These are phyloP conservation scores for Meteorus cinctellus DNA, from an alignment of 2,888 invertebrate species.

Conservation along the genomic window DNA sequence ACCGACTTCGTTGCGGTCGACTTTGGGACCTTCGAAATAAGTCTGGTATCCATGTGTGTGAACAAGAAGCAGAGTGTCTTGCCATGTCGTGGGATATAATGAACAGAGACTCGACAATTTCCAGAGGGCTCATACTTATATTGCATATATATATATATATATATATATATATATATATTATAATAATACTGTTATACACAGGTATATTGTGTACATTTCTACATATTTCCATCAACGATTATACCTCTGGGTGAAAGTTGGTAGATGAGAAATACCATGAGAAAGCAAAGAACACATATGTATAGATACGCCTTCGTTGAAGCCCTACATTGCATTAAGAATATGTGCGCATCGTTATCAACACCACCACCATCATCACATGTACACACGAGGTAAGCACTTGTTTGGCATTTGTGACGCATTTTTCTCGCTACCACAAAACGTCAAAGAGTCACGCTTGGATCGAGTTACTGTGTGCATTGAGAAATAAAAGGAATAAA, in stretches of 20 bases:
- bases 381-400: background rate
- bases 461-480: background rate
- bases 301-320: background rate
- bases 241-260: background rate
- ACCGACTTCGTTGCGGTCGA: conserved; percentile 40
- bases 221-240: conserved; percentile 9
- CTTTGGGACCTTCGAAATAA: conserved; percentile 47
- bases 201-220: background rate
- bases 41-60: conserved; percentile 41
- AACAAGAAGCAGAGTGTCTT: background rate
- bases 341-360: conserved; percentile 1
- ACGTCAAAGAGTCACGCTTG: background rate
- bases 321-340: background rate
- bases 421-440: background rate
- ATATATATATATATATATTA: background rate
- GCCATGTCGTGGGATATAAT: conserved; percentile 34
- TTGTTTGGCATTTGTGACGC: conserved; percentile 3
- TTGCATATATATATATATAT: background rate
- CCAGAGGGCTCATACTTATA: conserved; percentile 31
- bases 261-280: background rate
- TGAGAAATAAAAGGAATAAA: background rate
- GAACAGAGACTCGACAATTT: conserved; percentile 47
- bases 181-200: background rate
- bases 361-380: background rate
- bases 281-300: background rate